Evolutionary conservation across 2,797 vertebrate species (phyloP), one percentile per base, ranked within the genome.

Genomic region (Parauchenoglanis ngamensis): DNA sequence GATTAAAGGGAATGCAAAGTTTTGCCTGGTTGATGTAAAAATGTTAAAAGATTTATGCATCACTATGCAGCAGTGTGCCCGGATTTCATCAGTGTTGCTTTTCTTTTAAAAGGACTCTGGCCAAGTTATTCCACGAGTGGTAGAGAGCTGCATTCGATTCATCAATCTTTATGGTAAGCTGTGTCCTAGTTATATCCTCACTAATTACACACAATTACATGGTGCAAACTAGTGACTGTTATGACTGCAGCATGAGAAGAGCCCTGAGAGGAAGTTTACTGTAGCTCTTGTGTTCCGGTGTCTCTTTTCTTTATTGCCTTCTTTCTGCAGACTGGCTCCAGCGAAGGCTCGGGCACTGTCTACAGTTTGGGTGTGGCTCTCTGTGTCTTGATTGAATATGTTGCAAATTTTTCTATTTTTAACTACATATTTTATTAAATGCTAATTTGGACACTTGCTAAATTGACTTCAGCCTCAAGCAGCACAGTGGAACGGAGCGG

Each of bases 141-240:
- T 99, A 86, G 98, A 99, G 93, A 99, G 98, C 93, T 99, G 98
- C 72, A 97, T 99, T 92, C 97, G 97, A 88, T 99, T 97, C 96
- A 99, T 99, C 92, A 99, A 99, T 92, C 94, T 99, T 81, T 99
- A 99, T 11, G 98, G 98, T 99, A 95, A 97, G 96, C 92, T 13
- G 52, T 7, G 19, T 70, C 86, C 25, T 13, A 56, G 54, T 81
- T 77, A 10, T 65, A 28, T 63, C 23, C 40, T 85, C 57, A 13
- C 1, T 75, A 23, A 23, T 57, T 25, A 73, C 40, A 57, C 52
- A 80, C 52, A 76, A 89, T 76, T 86, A 8, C 61, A 56, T 44
- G 67, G 21, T 17, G 35, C 44, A 59, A 85, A 65, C 4, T 46
- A 21, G 2, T 0, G 25, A 12, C 59, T 56, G 44, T 72, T 88